Base-by-base conservation (phyloP, 2,113 vertebrate species). In the Galemys pyrenaicus region DNA sequence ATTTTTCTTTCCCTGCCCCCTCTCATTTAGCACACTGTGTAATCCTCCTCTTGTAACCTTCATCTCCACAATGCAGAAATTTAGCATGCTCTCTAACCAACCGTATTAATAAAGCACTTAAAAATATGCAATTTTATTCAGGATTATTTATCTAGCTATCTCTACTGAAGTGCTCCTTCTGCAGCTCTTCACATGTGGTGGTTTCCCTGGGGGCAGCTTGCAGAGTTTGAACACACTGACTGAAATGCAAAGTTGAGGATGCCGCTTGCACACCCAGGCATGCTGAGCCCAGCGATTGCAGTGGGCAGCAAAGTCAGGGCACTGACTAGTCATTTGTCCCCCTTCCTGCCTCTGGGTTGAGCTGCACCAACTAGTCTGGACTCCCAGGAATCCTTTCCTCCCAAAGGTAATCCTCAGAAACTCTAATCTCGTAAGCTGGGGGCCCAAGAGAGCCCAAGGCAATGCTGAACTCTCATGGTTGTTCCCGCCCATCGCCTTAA, bases 81-180 rank as follows among this genome's bases (percentile, higher is more conserved):
- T 89, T 80, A 85, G 51, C 92, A 89, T 77, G 82, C 94, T 96
- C 64, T 94, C 79, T 86, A 68, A 51, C 71, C 35, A 46, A 26
- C 16, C 2, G 0, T 92, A 83, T 94, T 94, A 93, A 95, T 87
- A 94, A 95, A 96, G 81, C 83, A 84, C 88, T 96, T 97, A 94
- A 96, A 96, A 92, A 78, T 91, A 91, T 94, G 92, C 91, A 92
- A 60, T 96, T 96, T 95, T 94, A 89, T 96, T 95, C 94, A 79
- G 93, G 94, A 87, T 96, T 96, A 89, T 96, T 95, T 94, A 97
- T 97, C 96, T 94, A 94, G 89, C 90, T 70, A 96, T 96, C 94
- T 95, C 70, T 46, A 62, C 83, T 92, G 86, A 95, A 97, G 94
- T 92, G 92, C 82, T 86, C 24, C 88, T 95, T 82, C 88, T 86